Evolutionary conservation across 2,113 vertebrate genomes (phyloP), one percentile per base, ranked within the genome.

Genomic region (Lates calcarifer): DNA sequence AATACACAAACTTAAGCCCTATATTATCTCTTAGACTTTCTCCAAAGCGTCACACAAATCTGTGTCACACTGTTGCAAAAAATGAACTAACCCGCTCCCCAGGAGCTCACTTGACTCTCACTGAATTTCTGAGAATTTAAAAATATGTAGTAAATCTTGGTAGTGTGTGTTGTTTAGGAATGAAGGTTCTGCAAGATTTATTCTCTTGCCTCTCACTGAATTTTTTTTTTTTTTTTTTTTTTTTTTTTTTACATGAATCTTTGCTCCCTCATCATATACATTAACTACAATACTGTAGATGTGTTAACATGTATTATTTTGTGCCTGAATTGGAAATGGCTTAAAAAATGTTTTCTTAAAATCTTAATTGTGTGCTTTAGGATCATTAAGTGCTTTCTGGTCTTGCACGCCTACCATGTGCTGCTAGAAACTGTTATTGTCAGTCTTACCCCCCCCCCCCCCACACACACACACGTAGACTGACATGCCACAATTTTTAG

Each of bases 371-470:
- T 93, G 89, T 91, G 88, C 82, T 92, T 92, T 89, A 83, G 85
- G 82, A 86, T 91, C 85, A 74, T 81, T 81, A 94, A 94, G 94
- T 95, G 94, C 93, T 93, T 91, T 93, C 93, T 94, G 90, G 90
- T 92, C 78, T 91, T 84, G 93, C 92, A 95, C 91, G 85, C 85
- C 78, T 90, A 82, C 68, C 61, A 86, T 87, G 92, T 94, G 94
- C 94, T 94, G 94, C 94, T 95, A 85, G 90, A 89, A 91, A 83
- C 41, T 28, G 22, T 73, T 51, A 67, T 65, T 74, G 64, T 73
- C 63, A 37, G 15, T 8, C 70, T 13, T n/a, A n/a, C n/a, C n/a
- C n/a, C n/a, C n/a, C n/a, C n/a, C n/a, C n/a, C n/a, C n/a, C n/a
- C n/a, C n/a, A n/a, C n/a, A n/a, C n/a, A n/a, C n/a, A n/a, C n/a